Conservation (phyloP, 2,113 vertebrate genomes). For the Phrynosoma platyrhinos region DNA sequence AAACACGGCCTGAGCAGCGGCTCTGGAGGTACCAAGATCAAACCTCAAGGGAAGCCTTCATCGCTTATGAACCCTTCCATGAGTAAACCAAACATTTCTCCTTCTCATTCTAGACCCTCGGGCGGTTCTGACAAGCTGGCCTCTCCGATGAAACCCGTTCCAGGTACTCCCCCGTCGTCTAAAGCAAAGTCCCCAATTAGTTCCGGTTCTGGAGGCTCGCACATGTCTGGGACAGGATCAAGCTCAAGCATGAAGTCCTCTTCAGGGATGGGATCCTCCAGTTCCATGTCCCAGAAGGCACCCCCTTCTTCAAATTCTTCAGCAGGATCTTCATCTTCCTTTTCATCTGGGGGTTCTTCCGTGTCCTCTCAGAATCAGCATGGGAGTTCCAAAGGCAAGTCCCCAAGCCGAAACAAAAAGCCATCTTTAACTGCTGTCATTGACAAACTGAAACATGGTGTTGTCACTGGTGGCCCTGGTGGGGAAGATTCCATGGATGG, state of each 20-base stretch:
- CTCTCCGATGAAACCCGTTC: conserved; percentile 96
- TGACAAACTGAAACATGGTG: conserved; percentile 96
- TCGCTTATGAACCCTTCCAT: conserved; percentile 96
- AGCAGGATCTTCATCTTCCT: conserved; percentile 82
- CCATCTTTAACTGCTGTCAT: conserved; percentile 97
- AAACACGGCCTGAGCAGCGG: conserved; percentile 88
- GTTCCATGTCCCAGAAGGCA: conserved; percentile 86
- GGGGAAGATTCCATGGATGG: conserved; percentile 91
- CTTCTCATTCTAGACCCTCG: conserved; percentile 93
- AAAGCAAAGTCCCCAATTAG: conserved; percentile 98
- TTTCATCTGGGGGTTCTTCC: conserved; percentile 86
- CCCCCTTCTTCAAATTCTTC: conserved; percentile 83
- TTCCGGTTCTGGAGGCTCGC: conserved; percentile 86
- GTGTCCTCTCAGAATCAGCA: conserved; percentile 85
- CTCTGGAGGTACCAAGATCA: conserved; percentile 89
- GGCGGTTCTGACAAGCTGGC: conserved; percentile 91
- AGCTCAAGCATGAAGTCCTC: conserved; percentile 90
- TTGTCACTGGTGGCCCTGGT: conserved; percentile 90
- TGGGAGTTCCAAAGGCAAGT: conserved; percentile 95
- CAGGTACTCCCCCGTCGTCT: conserved; percentile 93
- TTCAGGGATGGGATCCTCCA: conserved; percentile 86
- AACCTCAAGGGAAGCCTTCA: conserved; percentile 94
- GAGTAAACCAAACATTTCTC: conserved; percentile 96
- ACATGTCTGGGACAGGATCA: conserved; percentile 83
- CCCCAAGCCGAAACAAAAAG: conserved; percentile 98